phyloP scores from a whole-genome alignment of 2,888 invertebrate genomes.

The Cephalotes varians region DNA sequence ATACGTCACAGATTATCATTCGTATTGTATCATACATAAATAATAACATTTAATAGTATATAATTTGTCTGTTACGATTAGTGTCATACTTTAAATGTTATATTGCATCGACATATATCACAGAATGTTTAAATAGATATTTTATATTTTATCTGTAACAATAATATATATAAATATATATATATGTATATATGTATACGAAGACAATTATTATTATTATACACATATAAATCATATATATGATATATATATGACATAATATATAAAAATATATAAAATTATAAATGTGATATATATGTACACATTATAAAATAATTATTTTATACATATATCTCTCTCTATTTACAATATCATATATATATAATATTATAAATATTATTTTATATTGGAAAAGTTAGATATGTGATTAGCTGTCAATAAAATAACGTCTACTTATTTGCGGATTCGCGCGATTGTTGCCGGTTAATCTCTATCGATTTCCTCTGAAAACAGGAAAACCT shows the following conservation, averaged over 20 bases:
- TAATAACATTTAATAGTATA: constrained; percentile 20
- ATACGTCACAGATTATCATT: not conserved
- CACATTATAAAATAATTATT: too few species aligned
- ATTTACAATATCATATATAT: too few species aligned
- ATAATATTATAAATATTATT: not conserved
- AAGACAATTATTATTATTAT: too few species aligned
- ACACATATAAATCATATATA: too few species aligned
- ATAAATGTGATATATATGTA: too few species aligned
- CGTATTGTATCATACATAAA: not conserved
- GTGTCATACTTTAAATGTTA: not conserved
- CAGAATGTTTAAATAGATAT: constrained; percentile 1
- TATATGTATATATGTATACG: too few species aligned
- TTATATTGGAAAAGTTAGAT: not conserved
- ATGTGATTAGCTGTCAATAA: not conserved
- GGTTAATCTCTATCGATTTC: constrained; percentile 39
- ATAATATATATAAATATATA: not conserved
- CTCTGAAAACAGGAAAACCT: constrained; percentile 66
- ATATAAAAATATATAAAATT: not conserved
- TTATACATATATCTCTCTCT: too few species aligned
- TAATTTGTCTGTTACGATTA: constrained; percentile 22
- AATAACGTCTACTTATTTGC: not conserved
- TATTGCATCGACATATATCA: not conserved
- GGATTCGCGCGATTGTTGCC: not conserved
- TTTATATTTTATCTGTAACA: not conserved
- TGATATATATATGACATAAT: too few species aligned